Conservation (phyloP, 2,113 vertebrate genomes). For the Amblyornis subalaris region DNA sequence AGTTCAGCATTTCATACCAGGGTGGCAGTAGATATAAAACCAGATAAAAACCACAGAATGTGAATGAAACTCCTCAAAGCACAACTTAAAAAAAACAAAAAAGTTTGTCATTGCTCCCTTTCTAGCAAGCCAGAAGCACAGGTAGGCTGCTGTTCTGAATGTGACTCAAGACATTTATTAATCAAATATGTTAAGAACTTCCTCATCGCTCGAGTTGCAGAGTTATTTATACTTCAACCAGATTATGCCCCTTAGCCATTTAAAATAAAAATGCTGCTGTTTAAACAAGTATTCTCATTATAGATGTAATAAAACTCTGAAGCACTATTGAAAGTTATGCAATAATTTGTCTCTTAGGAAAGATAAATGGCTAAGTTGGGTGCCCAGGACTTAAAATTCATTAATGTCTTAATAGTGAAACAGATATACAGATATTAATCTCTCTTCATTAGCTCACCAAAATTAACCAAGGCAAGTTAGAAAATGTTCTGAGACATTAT, state of each 20-base stretch:
- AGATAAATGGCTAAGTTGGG: slow-evolving; percentile 78
- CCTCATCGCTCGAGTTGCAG: not conserved
- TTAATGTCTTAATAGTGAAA: slow-evolving; percentile 87
- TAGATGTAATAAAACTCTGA: slow-evolving; percentile 75
- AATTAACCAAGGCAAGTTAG: slow-evolving; percentile 50
- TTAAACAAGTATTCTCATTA: slow-evolving; percentile 68
- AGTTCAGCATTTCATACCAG: not conserved
- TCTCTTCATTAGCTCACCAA: slow-evolving; percentile 65
- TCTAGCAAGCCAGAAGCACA: not conserved
- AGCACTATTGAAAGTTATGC: slow-evolving; percentile 82
- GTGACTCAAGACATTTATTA: not conserved
- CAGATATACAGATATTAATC: slow-evolving; percentile 67
- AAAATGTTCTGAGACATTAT: slow-evolving; percentile 56
- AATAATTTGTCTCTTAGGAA: slow-evolving; percentile 88
- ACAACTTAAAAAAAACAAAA: not conserved
- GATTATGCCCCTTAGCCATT: slow-evolving; percentile 27
- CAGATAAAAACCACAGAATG: not conserved
- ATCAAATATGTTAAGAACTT: slow-evolving; percentile 6
- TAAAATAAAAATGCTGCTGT: slow-evolving; percentile 47
- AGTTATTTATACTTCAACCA: slow-evolving; percentile 18
- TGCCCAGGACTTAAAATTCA: slow-evolving; percentile 77
- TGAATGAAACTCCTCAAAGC: not conserved
- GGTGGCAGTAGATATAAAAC: rapidly evolving
- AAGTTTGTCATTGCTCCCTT: not conserved
- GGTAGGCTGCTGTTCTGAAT: not conserved